phyloP scores from a whole-genome alignment of 2,113 vertebrate genomes.

The Butorides virescens region DNA sequence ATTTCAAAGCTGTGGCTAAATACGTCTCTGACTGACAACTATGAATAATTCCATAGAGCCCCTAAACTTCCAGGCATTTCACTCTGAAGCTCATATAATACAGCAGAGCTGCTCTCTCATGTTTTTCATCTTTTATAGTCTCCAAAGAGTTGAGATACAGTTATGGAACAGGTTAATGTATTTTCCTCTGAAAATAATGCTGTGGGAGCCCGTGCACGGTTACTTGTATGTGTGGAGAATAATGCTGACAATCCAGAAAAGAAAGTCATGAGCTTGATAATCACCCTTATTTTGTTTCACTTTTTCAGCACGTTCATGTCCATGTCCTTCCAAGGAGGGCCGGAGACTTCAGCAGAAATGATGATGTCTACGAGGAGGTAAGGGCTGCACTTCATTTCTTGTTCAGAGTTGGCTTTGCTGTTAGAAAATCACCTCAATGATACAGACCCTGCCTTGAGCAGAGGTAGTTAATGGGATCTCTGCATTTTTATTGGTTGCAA shows the following conservation, averaged over 20 bases:
- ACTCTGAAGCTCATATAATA: background rate
- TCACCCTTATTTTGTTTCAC: constrained; percentile 14
- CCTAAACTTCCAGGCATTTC: constrained; percentile 36
- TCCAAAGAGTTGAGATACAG: constrained; percentile 20
- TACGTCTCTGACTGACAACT: constrained; percentile 44
- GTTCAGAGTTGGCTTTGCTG: background rate
- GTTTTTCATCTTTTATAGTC: constrained; percentile 38
- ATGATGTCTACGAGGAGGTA: constrained; percentile 85
- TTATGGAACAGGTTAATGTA: constrained; percentile 39
- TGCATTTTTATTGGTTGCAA: background rate
- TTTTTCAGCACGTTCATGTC: constrained; percentile 86
- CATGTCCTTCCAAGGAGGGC: constrained; percentile 83
- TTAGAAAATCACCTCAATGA: background rate
- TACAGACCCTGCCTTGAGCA: background rate
- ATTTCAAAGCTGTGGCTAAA: constrained; percentile 59
- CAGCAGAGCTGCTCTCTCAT: constrained; percentile 3
- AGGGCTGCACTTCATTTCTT: background rate
- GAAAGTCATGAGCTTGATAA: constrained; percentile 1
- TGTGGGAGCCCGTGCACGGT: background rate
- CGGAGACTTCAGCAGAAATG: constrained; percentile 85
- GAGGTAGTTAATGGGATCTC: background rate
- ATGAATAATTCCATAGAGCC: constrained; percentile 52
- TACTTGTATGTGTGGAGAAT: constrained; percentile 10
- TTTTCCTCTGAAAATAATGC: constrained; percentile 56
- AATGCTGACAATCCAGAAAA: constrained; percentile 37